These are phyloP conservation scores for Corydoras sp. DNA, from an alignment of 2,113 vertebrate species.

Conservation along the genomic window DNA sequence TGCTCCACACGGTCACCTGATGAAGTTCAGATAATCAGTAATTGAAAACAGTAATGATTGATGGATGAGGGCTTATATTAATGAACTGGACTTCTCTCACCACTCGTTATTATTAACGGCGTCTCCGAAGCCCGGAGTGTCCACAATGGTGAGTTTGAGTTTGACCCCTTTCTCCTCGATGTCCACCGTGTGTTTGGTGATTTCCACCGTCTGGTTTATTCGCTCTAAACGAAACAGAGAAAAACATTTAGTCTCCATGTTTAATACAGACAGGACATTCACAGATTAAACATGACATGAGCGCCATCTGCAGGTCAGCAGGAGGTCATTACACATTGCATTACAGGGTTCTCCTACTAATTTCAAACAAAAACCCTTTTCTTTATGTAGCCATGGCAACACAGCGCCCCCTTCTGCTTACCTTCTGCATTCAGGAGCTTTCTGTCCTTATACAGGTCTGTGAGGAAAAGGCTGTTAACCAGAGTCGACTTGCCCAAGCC, in stretches of 20 bases:
- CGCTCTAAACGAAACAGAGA: slow-evolving; percentile 69
- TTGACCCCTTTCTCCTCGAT: slow-evolving; percentile 98
- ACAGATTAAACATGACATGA: too few relatives aligned
- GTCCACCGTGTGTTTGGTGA: slow-evolving; percentile 95
- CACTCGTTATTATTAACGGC: slow-evolving; percentile 97
- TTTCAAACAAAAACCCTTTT: too few relatives aligned
- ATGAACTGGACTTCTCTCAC: slow-evolving; percentile 61
- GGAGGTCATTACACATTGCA: too few relatives aligned
- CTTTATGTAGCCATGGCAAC: background rate
- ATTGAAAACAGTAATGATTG: too few relatives aligned
- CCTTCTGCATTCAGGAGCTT: slow-evolving; percentile 96
- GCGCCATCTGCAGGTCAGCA: too few relatives aligned
- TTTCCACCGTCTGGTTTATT: slow-evolving; percentile 95
- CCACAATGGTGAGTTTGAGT: slow-evolving; percentile 95
- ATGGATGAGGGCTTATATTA: background rate
- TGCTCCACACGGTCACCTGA: too few relatives aligned
- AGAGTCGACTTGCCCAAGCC: slow-evolving; percentile 96
- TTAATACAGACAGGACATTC: too few relatives aligned
- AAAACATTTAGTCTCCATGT: background rate
- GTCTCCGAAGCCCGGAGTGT: slow-evolving; percentile 95
- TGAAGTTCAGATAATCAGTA: too few relatives aligned
- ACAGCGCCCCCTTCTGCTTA: slow-evolving; percentile 51
- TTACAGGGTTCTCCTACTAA: too few relatives aligned
- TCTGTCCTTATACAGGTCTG: slow-evolving; percentile 96
- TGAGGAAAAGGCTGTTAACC: slow-evolving; percentile 97